These are phyloP conservation scores for Scrobipalpa atriplicella DNA, from an alignment of 2,888 invertebrate species.

Conservation along the genomic window DNA sequence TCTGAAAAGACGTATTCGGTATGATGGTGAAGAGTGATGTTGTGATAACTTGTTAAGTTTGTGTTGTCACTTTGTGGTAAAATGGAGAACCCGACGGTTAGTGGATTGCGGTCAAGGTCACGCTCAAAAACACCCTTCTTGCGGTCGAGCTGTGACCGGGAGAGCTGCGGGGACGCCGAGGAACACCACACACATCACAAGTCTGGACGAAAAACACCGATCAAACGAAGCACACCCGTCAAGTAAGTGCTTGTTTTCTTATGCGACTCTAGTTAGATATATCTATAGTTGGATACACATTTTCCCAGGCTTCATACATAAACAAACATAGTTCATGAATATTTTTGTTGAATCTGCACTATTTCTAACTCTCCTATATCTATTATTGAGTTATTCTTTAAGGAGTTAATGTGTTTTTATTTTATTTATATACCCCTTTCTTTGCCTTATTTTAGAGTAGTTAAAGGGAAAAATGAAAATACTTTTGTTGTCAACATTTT, in stretches of 20 bases:
- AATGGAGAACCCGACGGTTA: slow-evolving; percentile 73
- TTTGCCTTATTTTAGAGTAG: no score
- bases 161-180: slow-evolving; percentile 78
- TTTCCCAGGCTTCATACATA: slow-evolving; percentile 6
- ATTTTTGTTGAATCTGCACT: not conserved
- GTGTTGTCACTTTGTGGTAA: slow-evolving; percentile 38
- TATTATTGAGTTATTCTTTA: no score
- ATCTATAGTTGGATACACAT: slow-evolving; percentile 13
- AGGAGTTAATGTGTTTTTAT: no score
- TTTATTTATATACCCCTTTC: no score
- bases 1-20: slow-evolving; percentile 42
- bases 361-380: not conserved
- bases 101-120: slow-evolving; percentile 86
- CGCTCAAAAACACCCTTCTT: slow-evolving; percentile 87
- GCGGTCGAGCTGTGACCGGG: slow-evolving; percentile 82
- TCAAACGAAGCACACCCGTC: slow-evolving; percentile 74
- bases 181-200: slow-evolving; percentile 80
- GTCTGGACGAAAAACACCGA: slow-evolving; percentile 76
- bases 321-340: slow-evolving; percentile 19
- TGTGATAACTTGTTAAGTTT: slow-evolving; percentile 40
- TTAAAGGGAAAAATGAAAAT: no score
- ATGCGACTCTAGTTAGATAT: slow-evolving; percentile 5
- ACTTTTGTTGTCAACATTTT: no score
- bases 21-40: slow-evolving; percentile 33
- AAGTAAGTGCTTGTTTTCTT: slow-evolving; percentile 66